Evolutionary conservation across 2,888 invertebrate species (phyloP).

Genomic region (Drosophila meridiana): DNA sequence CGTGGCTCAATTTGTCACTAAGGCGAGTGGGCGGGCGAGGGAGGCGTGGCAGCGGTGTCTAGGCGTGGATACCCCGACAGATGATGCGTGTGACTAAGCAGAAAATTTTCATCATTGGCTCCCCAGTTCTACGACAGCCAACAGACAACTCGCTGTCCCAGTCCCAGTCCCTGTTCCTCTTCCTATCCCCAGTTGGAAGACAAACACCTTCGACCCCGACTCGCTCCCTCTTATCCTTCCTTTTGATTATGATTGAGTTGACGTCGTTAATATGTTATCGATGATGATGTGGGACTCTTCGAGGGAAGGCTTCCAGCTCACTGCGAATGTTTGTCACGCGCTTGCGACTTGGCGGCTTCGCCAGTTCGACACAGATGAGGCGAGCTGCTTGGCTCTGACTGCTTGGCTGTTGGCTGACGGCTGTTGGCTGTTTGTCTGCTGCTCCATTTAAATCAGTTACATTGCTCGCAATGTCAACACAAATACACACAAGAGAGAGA

Average conservation of each 20-base stretch:
- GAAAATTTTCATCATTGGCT: conserved; percentile 52
- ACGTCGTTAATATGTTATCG: conserved; percentile 79
- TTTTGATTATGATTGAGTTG: conserved; percentile 78
- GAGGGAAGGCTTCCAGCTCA: conserved; percentile 1
- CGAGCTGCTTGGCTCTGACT: conserved; percentile 1
- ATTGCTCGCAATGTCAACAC: conserved; percentile 54
- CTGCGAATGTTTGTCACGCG: conserved; percentile 21
- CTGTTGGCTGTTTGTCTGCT: conserved; percentile 41
- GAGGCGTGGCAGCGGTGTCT: conserved; percentile 48
- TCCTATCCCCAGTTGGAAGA: neutral
- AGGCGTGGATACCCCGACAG: conserved; percentile 40
- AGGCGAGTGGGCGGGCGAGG: conserved; percentile 29
- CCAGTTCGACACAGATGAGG: conserved; percentile 1
- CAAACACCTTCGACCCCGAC: neutral
- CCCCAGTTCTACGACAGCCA: conserved; percentile 30
- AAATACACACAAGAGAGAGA: conserved; percentile 21
- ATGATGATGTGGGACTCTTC: conserved; percentile 31
- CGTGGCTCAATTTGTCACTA: conserved; percentile 78
- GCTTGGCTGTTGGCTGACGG: conserved; percentile 6
- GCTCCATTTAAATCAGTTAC: conserved; percentile 74
- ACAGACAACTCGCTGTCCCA: conserved; percentile 22
- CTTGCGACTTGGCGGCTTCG: conserved; percentile 9
- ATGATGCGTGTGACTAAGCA: conserved; percentile 68
- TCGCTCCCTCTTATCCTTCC: neutral
- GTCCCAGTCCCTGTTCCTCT: neutral